Percentiles rank a stretch among this genome's conserved stretches.
phyloP scores from a whole-genome alignment of 2,888 invertebrate species.

The Tipula vernalis region DNA sequence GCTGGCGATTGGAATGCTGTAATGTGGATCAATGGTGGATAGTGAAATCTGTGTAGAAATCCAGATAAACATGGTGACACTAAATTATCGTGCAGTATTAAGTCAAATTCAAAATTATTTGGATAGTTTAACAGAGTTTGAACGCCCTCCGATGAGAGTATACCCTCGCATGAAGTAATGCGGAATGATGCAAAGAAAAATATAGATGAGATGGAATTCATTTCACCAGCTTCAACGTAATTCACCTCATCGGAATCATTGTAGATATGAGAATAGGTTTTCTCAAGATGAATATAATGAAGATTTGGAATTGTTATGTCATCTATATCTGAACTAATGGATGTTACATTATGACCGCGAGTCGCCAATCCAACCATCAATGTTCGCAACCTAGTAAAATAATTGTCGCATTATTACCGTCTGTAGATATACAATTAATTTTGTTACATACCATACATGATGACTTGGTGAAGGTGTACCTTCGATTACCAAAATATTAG shows the following conservation, averaged over 20 bases:
- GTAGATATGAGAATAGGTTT: constrained; percentile 16
- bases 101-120: constrained; percentile 24
- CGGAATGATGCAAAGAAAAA: constrained; percentile 14
- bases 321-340: constrained; percentile 21
- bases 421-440: not conserved
- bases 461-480: constrained; percentile 21
- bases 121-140: constrained; percentile 23
- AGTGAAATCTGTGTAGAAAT: constrained; percentile 25
- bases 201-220: not conserved
- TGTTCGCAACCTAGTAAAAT: constrained; percentile 12
- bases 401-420: not conserved
- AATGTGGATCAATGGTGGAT: constrained; percentile 26
- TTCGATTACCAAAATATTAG: constrained; percentile 21
- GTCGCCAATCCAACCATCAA: constrained; percentile 14
- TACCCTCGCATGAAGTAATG: constrained; percentile 16
- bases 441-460: not conserved
- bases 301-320: constrained; percentile 19
- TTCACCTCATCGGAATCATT: constrained; percentile 8
- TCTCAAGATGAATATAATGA: constrained; percentile 24
- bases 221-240: not conserved
- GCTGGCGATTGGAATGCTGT: constrained; percentile 21
- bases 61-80: constrained; percentile 25
- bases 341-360: constrained; percentile 19
- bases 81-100: constrained; percentile 26
- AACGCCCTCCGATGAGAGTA: constrained; percentile 21